A percentile compares a stretch with the other conserved stretches of the same genome.
phyloP scores from a whole-genome alignment of 2,888 invertebrate genomes.

The Drepanosiphum platanoidis region DNA sequence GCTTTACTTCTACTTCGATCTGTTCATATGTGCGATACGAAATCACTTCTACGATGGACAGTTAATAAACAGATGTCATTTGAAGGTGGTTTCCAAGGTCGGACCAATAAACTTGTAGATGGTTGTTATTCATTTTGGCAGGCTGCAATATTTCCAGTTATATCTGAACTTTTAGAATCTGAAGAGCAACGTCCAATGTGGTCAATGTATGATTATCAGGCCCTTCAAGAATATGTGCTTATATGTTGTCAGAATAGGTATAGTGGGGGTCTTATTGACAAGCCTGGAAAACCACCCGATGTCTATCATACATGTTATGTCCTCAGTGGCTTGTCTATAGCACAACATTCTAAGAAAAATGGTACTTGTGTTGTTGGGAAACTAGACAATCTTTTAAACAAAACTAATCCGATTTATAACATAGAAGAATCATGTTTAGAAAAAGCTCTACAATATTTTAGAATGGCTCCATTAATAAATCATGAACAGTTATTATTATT shows the following conservation, averaged over 20 bases:
- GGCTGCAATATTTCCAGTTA: constrained; percentile 88
- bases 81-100: constrained; percentile 97
- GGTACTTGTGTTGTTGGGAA: constrained; percentile 56
- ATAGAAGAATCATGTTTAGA: constrained; percentile 76
- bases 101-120: constrained; percentile 98
- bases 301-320: constrained; percentile 98
- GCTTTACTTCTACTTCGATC: constrained; percentile 84
- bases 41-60: constrained; percentile 85
- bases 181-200: constrained; percentile 18
- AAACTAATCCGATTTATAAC: constrained; percentile 77
- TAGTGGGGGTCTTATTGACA: constrained; percentile 92
- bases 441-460: constrained; percentile 69
- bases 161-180: constrained; percentile 76
- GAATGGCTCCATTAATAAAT: constrained; percentile 1
- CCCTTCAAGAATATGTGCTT: constrained; percentile 94
- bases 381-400: constrained; percentile 57
- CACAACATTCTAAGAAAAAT: constrained; percentile 75
- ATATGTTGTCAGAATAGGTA: constrained; percentile 86
- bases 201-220: constrained; percentile 82
- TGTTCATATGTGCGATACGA: constrained; percentile 78
- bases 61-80: constrained; percentile 89
- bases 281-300: constrained; percentile 83
- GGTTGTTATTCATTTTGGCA: constrained; percentile 99
- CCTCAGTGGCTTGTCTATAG: constrained; percentile 91
- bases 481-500: background rate